A percentile compares a stretch with the other conserved stretches of the same genome.
phyloP scores from a whole-genome alignment of 2,888 invertebrate genomes.

The Orthosia gothica region DNA sequence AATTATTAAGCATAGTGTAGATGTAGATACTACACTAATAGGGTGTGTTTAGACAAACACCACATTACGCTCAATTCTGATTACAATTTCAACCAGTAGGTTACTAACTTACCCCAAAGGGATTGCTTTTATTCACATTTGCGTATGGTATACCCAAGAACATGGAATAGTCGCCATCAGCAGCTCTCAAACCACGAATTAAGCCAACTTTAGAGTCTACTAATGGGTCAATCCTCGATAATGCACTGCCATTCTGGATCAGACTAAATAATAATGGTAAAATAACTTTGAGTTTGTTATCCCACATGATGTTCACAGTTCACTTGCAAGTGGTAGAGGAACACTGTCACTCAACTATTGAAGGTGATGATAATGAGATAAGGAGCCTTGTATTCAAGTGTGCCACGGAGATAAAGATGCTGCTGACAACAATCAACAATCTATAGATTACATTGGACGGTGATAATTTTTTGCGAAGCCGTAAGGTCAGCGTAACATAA shows the following conservation, averaged over 20 bases:
- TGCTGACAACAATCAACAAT: constrained; percentile 21
- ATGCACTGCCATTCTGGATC: constrained; percentile 52
- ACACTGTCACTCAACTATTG: neutral
- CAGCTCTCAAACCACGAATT: constrained; percentile 76
- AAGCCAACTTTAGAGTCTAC: constrained; percentile 77
- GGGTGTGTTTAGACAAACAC: too few relatives aligned
- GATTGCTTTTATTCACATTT: constrained; percentile 73
- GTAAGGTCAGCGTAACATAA: neutral
- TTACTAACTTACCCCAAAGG: constrained; percentile 78
- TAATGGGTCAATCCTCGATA: constrained; percentile 74
- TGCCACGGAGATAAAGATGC: constrained; percentile 29
- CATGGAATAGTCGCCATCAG: constrained; percentile 79
- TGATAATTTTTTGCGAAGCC: constrained; percentile 36
- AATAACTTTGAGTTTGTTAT: constrained; percentile 36
- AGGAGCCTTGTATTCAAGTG: constrained; percentile 38
- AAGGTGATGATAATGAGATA: constrained; percentile 28
- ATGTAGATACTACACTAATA: too few relatives aligned
- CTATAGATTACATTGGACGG: constrained; percentile 6
- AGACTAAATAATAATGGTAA: constrained; percentile 51
- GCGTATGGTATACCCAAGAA: constrained; percentile 83
- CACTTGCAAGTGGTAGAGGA: neutral
- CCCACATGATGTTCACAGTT: constrained; percentile 55
- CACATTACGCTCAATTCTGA: too few relatives aligned
- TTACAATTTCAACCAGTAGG: too few relatives aligned
- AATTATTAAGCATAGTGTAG: too few relatives aligned